These are phyloP conservation scores for Monopterus albus DNA, from an alignment of 2,113 vertebrate genomes.

Conservation along the genomic window DNA sequence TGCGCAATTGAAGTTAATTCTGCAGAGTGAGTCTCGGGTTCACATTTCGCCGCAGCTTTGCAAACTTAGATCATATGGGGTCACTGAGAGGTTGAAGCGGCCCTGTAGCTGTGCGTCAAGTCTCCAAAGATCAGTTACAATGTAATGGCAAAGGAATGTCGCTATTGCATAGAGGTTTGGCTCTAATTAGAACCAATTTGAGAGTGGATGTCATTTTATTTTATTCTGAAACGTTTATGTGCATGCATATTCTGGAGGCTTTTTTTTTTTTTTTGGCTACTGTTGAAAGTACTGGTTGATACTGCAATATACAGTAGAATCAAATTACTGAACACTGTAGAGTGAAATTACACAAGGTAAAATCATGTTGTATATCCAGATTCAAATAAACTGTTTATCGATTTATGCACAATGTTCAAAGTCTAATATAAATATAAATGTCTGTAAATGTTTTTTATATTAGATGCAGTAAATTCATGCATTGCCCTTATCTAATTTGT, in stretches of 20 bases:
- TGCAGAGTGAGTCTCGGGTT: conserved; percentile 72
- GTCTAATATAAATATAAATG: background rate
- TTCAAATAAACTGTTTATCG: background rate
- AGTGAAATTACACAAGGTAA: background rate
- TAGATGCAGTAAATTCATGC: background rate
- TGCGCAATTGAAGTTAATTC: conserved; percentile 78
- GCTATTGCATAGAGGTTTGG: conserved; percentile 53
- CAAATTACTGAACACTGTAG: background rate
- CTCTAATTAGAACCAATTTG: conserved; percentile 62
- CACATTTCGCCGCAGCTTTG: conserved; percentile 76
- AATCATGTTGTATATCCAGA: background rate
- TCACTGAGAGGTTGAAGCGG: conserved; percentile 76
- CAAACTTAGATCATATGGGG: conserved; percentile 78
- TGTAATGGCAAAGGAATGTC: conserved; percentile 77
- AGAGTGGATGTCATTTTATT: conserved; percentile 38
- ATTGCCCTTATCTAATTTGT: conserved; percentile 8
- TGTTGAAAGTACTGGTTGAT: background rate
- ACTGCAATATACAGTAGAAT: background rate
- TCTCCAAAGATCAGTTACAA: conserved; percentile 75
- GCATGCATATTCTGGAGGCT: background rate
- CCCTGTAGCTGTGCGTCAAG: conserved; percentile 59
- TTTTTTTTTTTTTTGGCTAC: background rate
- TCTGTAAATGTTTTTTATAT: background rate
- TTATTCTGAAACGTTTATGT: conserved; percentile 18
- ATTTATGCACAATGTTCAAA: background rate